Evolutionary conservation across 2,888 invertebrate genomes (phyloP).

Genomic region (Dryobotodes eremita): DNA sequence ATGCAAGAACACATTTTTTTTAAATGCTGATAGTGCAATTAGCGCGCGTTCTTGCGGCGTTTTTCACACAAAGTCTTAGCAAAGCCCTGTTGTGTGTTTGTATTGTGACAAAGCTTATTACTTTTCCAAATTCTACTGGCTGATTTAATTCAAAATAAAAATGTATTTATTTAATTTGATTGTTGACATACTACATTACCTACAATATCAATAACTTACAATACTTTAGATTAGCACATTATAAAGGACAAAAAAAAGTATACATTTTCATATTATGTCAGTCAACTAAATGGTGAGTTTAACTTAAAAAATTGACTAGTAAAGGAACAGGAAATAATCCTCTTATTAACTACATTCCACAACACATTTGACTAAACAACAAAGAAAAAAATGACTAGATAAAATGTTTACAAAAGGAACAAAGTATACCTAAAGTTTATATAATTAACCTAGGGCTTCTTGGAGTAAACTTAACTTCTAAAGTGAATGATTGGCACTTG

Average conservation of each 20-base stretch:
- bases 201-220: slow-evolving; percentile 28
- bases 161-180: not conserved
- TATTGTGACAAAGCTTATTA: not conserved
- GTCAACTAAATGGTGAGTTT: slow-evolving; percentile 61
- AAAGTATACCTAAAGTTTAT: slow-evolving; percentile 7
- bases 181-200: slow-evolving; percentile 6
- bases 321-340: slow-evolving; percentile 49
- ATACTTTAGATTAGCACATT: slow-evolving; percentile 36
- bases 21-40: slow-evolving; percentile 2
- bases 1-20: not conserved
- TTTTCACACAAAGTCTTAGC: not conserved
- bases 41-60: not conserved
- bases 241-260: slow-evolving; percentile 57
- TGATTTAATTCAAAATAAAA: not conserved
- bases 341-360: slow-evolving; percentile 32
- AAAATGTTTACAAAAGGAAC: slow-evolving; percentile 36
- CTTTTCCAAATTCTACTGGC: not conserved
- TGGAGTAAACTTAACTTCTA: slow-evolving; percentile 22
- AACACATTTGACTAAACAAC: slow-evolving; percentile 48
- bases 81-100: too few relatives aligned
- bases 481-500: slow-evolving; percentile 42
- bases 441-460: slow-evolving; percentile 10
- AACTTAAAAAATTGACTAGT: slow-evolving; percentile 61
- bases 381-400: slow-evolving; percentile 62
- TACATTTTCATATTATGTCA: slow-evolving; percentile 49